Percentiles rank a stretch among this genome's conserved stretches.
Conservation (phyloP, 2,888 invertebrate species). For the Brassicogethes aeneus region DNA sequence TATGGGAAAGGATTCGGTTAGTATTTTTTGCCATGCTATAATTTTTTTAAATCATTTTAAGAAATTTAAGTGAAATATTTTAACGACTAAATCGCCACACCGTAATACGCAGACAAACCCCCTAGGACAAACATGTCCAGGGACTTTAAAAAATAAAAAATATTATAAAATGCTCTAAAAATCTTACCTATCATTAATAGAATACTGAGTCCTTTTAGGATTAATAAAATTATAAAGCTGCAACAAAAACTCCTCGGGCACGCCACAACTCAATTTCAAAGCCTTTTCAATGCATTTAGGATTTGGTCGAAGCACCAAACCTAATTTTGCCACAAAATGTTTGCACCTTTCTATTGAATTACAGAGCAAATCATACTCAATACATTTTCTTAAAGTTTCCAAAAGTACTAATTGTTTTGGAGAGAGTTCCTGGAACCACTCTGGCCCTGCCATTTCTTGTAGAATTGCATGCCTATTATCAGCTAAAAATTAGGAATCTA, state of each 20-base stretch:
- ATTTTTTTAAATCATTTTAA: no score
- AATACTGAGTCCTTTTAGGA: constrained; percentile 30
- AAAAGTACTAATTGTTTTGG: constrained; percentile 28
- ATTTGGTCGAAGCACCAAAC: constrained; percentile 29
- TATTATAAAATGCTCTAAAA: no score
- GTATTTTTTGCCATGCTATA: no score
- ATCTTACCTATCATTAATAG: constrained; percentile 29
- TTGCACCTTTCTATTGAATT: constrained; percentile 24
- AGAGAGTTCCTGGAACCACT: constrained; percentile 37
- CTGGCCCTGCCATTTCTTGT: constrained; percentile 27
- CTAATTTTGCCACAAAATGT: constrained; percentile 28
- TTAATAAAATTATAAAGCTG: constrained; percentile 33
- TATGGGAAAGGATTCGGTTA: no score
- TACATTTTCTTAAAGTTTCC: constrained; percentile 24
- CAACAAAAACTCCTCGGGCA: constrained; percentile 36
- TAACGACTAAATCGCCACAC: no score
- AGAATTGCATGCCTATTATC: constrained; percentile 13
- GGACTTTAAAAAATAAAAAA: no score
- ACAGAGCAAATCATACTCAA: constrained; percentile 23
- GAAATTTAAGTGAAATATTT: no score
- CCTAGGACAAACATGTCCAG: no score
- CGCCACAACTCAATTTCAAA: constrained; percentile 27
- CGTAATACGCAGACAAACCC: no score
- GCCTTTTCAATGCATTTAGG: constrained; percentile 25
- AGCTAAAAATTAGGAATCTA: constrained; percentile 19